phyloP scores from a whole-genome alignment of 2,797 vertebrate species.

The Rhynchonycteris naso region DNA sequence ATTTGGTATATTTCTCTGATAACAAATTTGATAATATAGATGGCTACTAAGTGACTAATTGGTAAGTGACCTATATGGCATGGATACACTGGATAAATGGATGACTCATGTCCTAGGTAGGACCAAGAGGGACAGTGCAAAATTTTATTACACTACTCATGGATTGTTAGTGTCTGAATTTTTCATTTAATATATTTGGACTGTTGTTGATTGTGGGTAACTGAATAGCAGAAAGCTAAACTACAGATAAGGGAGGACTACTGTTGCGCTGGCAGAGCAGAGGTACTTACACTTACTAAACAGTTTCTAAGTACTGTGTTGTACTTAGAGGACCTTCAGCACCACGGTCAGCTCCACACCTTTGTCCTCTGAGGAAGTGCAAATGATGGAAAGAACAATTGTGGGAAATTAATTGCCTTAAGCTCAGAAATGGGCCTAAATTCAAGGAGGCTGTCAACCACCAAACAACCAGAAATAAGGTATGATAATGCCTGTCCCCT shows the following conservation, averaged over 20 bases:
- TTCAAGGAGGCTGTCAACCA: neutral
- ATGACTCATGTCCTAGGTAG: neutral
- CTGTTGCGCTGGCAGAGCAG: neutral
- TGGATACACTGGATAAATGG: neutral
- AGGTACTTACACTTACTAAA: neutral
- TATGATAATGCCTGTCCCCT: neutral
- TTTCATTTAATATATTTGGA: neutral
- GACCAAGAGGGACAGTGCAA: no score
- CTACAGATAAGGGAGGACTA: neutral
- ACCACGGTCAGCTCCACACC: constrained; percentile 51
- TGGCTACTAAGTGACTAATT: neutral
- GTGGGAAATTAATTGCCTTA: neutral
- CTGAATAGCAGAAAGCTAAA: neutral
- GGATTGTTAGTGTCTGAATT: neutral
- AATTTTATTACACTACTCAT: no score
- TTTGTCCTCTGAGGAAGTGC: neutral
- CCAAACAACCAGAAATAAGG: neutral
- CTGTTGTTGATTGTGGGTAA: neutral
- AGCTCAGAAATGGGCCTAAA: neutral
- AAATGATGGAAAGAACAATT: neutral
- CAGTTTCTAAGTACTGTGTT: neutral
- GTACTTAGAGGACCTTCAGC: constrained; percentile 28
- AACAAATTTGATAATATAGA: neutral
- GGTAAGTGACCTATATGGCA: neutral
- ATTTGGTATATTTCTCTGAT: neutral